Evolutionary conservation across 2,888 invertebrate genomes (phyloP), one percentile per base, ranked within the genome.

Genomic region (Plagodis pulveraria): DNA sequence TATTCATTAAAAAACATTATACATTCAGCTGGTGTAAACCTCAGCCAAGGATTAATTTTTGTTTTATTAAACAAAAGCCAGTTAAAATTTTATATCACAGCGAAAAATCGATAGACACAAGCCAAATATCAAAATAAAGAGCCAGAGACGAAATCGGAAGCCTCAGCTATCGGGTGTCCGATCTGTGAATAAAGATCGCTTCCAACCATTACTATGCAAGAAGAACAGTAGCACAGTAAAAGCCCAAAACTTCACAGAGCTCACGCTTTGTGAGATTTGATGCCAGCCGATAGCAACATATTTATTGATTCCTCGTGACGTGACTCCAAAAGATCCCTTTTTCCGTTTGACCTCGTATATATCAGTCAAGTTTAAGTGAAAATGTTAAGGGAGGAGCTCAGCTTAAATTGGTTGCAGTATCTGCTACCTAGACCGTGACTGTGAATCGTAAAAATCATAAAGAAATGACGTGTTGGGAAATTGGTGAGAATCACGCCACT

Each of bases 261-360:
- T 67, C 56, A 52, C 60, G 66, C 64, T 69, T 73, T 69, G 61
- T 68, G 65, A 70, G 70, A 73, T 76, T 71, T 73, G 72, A 78
- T 72, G 66, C 70, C 69, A 69, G 68, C 68, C 69, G 71, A 75
- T 77, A 73, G 68, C 59, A 67, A 69, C 58, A 71, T 74, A 75
- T 74, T 66, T 77, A 78, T 79, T 70, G 74, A 70, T 71, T 63
- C 70, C 61, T 63, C 76, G 78, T 78, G 78, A 77, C 74, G 65
- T 58, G 68, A 70, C 66, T 76, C 58, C 60, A 45, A 67, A 66
- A 62, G 62, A 62, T 59, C 58, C 59, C 33, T 62, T 67, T 62
- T 63, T 69, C 63, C 62, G 38, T 54, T 65, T 58, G 72, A 74
- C 69, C 76, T 68, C 70, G 40, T 40, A 62, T 67, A 70, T 62